Base-by-base conservation (phyloP, 2,113 vertebrate species). In the Thalassoma bifasciatum region DNA sequence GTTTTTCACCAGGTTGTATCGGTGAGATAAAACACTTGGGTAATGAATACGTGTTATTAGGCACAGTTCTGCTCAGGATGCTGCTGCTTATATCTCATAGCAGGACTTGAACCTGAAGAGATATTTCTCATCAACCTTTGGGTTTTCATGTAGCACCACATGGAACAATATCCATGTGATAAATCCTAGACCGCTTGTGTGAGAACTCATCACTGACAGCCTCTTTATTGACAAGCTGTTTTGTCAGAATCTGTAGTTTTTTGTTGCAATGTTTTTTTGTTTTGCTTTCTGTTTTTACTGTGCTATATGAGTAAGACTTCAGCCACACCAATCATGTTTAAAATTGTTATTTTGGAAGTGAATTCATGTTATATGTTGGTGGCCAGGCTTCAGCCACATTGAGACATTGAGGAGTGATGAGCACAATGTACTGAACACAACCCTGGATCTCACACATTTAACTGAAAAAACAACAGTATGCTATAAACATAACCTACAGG, bases 1-100 rank as follows among this genome's bases (percentile, higher is more conserved):
- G 47, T 60, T 61, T 22, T 72, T 64, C 75, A 69, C 9, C 10
- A 44, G 23, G 54, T 65, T 70, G 73, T 40, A 61, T 62, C 42
- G 44, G 52, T 36, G 42, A 61, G 75, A 85, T 75, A 72, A 87
- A 78, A 80, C 62, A 81, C 72, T 63, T 61, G 73, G 73, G 85
- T 86, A 75, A 83, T 87, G 72, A 63, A 68, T 50, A 7, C 10
- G 24, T 57, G 71, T 40, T 54, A 61, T 19, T 70, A 66, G 58
- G 57, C 17, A 37, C 8, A 42, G 6, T 2, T 6, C 22, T 47
- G 14, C 72, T 64, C 53, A 30, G 19, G 34, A 34, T 30, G 23
- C 38, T n/a, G 65, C 54, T 52, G 64, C 40, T 52, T 11, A 51
- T 36, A 54, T 59, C 53, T 68, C 24, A 10, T 30, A 26, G 44